phyloP scores from a whole-genome alignment of 2,113 vertebrate species.

The Bombycilla garrulus region DNA sequence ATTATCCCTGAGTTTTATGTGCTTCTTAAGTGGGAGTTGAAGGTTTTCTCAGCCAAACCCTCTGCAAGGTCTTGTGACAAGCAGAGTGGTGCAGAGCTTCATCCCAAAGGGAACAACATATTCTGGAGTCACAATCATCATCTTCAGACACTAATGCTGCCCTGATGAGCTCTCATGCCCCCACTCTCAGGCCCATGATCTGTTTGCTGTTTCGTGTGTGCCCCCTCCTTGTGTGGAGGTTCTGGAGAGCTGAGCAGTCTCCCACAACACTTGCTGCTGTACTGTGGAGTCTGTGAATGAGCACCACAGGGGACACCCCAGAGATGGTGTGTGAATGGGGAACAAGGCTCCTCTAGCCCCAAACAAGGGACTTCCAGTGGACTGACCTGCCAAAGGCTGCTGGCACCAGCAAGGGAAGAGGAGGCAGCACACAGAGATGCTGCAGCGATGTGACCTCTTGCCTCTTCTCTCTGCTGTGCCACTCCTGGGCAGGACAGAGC shows the following conservation, averaged over 20 bases:
- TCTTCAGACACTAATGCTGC: neutral
- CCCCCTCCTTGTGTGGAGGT: neutral
- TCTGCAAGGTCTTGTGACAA: neutral
- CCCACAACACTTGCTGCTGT: neutral
- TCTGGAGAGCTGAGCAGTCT: neutral
- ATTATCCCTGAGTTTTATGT: neutral
- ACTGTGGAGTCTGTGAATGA: neutral
- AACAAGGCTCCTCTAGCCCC: neutral
- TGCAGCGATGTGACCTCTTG: neutral
- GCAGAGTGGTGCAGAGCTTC: neutral
- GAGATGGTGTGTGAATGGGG: neutral
- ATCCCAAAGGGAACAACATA: neutral
- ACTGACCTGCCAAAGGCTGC: neutral
- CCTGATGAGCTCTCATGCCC: neutral
- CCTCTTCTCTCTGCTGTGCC: neutral
- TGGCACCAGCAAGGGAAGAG: neutral
- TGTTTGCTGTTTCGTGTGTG: neutral
- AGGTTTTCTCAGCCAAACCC: slow-evolving; percentile 1
- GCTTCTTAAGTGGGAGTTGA: neutral
- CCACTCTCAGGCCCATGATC: neutral
- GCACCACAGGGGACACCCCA: rapidly evolving
- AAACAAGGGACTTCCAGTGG: neutral
- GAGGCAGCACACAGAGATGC: neutral
- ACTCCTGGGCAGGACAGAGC: neutral
- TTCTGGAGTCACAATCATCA: neutral